phyloP scores from a whole-genome alignment of 1,140 invertebrate genomes.

The Euborellia annulipes region DNA sequence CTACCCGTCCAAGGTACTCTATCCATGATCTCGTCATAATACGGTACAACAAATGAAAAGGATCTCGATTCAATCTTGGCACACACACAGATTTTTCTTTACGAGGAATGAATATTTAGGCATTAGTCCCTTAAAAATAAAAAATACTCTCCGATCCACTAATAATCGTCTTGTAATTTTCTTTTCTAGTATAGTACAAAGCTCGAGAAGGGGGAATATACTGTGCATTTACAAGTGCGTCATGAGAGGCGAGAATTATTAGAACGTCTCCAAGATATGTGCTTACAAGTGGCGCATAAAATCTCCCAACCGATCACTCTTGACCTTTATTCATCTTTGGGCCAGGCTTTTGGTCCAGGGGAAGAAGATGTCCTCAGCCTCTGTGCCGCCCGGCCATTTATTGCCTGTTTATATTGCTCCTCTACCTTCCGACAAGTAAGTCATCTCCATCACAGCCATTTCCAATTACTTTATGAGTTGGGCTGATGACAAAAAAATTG shows the following conservation, averaged over 20 bases:
- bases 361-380: constrained; percentile 54
- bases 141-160: not conserved
- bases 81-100: not conserved
- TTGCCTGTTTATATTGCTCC: constrained; percentile 62
- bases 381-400: constrained; percentile 40
- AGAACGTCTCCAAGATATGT: constrained; percentile 68
- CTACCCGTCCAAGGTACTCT: constrained; percentile 60
- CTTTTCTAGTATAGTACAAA: constrained; percentile 58
- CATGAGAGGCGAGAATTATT: constrained; percentile 76
- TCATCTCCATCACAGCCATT: constrained; percentile 11
- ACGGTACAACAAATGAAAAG: constrained; percentile 7
- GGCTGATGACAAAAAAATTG: constrained; percentile 19
- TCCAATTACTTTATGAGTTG: constrained; percentile 4
- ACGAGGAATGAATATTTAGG: not conserved
- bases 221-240: constrained; percentile 65
- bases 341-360: constrained; percentile 49
- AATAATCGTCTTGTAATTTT: not conserved
- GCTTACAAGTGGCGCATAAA: constrained; percentile 61
- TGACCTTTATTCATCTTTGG: constrained; percentile 49
- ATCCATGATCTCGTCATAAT: constrained; percentile 5
- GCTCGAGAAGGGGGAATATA: constrained; percentile 92
- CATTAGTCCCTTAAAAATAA: not conserved
- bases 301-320: constrained; percentile 49
- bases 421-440: constrained; percentile 55
- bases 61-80: not conserved